A percentile compares a stretch with the other conserved stretches of the same genome.
Evolutionary conservation across 2,888 invertebrate species (phyloP).

Genomic region (Philhelius pedissequus): DNA sequence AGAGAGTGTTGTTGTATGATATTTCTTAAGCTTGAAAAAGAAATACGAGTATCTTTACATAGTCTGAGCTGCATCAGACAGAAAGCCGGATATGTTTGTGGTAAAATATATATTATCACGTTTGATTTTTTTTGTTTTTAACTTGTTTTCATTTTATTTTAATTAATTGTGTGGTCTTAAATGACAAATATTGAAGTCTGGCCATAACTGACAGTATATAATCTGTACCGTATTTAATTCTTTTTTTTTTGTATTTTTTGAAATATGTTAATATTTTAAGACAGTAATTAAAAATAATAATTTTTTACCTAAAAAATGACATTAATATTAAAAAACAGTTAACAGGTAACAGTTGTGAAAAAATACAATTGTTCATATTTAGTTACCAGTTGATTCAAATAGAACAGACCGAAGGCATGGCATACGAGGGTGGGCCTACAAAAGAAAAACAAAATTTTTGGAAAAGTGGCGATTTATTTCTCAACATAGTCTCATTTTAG

Average conservation of each 20-base stretch:
- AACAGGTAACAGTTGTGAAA: too few species aligned
- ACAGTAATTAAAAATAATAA: too few species aligned
- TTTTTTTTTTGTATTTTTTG: neutral
- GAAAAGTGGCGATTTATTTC: too few species aligned
- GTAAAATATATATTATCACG: neutral
- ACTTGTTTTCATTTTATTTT: neutral
- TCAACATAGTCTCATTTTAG: too few species aligned
- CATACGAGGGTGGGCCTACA: too few species aligned
- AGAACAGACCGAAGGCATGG: too few species aligned
- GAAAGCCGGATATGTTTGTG: constrained; percentile 20
- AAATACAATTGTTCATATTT: too few species aligned
- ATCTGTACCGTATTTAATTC: neutral
- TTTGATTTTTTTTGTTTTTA: neutral
- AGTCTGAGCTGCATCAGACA: neutral
- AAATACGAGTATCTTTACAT: neutral
- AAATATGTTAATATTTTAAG: neutral
- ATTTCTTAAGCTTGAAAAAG: neutral
- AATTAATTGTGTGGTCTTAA: neutral
- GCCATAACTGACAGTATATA: neutral
- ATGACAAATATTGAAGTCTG: neutral
- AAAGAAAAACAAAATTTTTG: too few species aligned
- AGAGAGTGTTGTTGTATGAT: too few species aligned
- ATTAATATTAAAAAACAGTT: too few species aligned
- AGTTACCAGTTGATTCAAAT: too few species aligned
- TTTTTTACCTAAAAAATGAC: too few species aligned